These are phyloP conservation scores for Aphelocoma coerulescens DNA, from an alignment of 2,113 vertebrate genomes.

Conservation along the genomic window DNA sequence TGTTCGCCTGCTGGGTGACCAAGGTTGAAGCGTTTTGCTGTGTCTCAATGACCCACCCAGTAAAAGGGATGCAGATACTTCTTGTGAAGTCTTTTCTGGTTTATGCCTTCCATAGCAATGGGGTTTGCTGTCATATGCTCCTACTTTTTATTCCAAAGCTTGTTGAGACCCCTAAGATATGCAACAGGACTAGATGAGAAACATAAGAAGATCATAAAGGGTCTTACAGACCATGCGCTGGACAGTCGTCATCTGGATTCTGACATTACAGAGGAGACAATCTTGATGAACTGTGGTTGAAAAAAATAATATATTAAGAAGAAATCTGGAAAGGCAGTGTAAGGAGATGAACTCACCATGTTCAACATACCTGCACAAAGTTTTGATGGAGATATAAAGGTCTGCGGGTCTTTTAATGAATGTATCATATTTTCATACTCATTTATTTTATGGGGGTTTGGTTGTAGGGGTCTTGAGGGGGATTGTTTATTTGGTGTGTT, in stretches of 20 bases:
- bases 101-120: background rate
- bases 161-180: background rate
- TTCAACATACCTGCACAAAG: background rate
- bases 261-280: background rate
- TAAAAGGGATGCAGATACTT: background rate
- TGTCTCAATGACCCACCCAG: background rate
- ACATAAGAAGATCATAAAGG: background rate
- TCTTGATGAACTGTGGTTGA: background rate
- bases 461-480: fast-evolving
- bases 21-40: background rate
- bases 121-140: background rate
- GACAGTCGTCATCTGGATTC: background rate
- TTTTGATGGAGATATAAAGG: background rate
- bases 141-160: background rate
- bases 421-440: background rate
- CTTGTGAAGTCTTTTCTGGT: background rate
- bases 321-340: background rate
- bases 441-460: background rate
- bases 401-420: background rate
- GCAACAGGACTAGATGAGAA: background rate
- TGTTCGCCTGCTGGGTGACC: background rate
- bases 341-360: background rate
- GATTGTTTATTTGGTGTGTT: background rate
- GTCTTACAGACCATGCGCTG: background rate
- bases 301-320: background rate